Base-by-base conservation (phyloP, 2,888 invertebrate species). In the Dichetophora obliterata region DNA sequence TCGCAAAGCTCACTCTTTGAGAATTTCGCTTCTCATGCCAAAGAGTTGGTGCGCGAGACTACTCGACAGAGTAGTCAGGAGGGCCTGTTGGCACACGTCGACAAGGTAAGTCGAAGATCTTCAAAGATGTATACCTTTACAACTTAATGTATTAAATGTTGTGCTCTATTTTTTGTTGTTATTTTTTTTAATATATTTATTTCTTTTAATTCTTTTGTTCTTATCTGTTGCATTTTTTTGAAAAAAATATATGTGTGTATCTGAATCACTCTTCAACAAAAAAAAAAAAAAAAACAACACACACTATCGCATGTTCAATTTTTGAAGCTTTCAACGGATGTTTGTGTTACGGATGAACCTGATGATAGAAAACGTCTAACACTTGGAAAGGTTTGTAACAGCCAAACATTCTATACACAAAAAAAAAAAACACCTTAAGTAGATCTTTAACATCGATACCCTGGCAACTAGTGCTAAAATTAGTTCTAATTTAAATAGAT, bases 11-110 rank as follows among this genome's bases (percentile, higher is more conserved):
- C 96, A 0, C 89, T 97, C 2, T 92, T 97, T 82, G 97, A 97
- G 88, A 95, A 96, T 84, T 94, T 97, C 85, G 94, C 97, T 4
- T 93, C 93, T 0, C 96, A 96, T 85, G 97, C 97, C 14, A 96
- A 96, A 88, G 97, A 96, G 83, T 89, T 97, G 76, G 96, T 97
- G 1, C 91, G 94, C 68, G 97, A 97, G 87, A 96, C 96, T 0
- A 96, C 95, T 0, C 91, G 96, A 2, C 96, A 96, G 87, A 95
- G 95, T 87, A 96, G 96, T 84, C 96, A 96, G 87, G 96, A 97
- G 87, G 96, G 96, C 34, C 86, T 96, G 5, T 90, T 96, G 9
- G 95, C 96, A 2, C 96, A 96, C 80, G 95, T 97, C 92, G 96
- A 96, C 85, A 96, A 96, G 93, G 95, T 96, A 90, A 82, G 86